Base-by-base conservation (phyloP, 2,113 vertebrate species). In the Pleuronectes platessa region DNA sequence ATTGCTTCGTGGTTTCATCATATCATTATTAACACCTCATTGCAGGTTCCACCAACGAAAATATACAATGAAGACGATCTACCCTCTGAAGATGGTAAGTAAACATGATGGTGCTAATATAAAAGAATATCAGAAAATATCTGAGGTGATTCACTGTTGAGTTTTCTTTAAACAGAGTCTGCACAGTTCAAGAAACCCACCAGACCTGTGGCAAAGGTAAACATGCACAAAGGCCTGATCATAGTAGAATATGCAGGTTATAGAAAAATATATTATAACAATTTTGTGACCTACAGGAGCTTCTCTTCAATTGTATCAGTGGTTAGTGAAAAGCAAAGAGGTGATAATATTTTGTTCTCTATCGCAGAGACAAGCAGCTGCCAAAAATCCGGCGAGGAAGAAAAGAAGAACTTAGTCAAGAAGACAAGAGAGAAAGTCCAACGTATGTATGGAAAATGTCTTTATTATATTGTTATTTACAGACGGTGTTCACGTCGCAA, bases 111-210 rank as follows among this genome's bases (percentile, higher is more conserved):
- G n/a, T 49, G n/a, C 20, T 53, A 2, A 11, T 51, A n/a, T 27
- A 61, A 37, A 81, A 40, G 11, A 26, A 2, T 20, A 24, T 24
- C 24, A 24, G 18, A 20, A 27, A 14, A 11, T 20, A 11, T 2
- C 68, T 45, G 24, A 47, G 14, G 21, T 53, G 0, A 71, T 73
- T 62, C 1, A 66, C 18, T 45, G 7, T 55, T 59, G 3, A 27
- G 7, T 70, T 53, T 81, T 12, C 12, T 76, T 85, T 73, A 40
- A 82, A 75, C 84, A 95, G 93, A 94, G 66, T 95, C 94, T 51
- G 93, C 89, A 68, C 91, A 94, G 78, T 95, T 95, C 86, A 95
- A 95, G 86, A 90, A 91, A 81, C 88, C 93, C 13, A 72, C 9
- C 7, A 90, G 42, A 69, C 54, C 78, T 27, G 3, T 61, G 53